Conservation (phyloP, 2,888 invertebrate species). For the Boloria selene region DNA sequence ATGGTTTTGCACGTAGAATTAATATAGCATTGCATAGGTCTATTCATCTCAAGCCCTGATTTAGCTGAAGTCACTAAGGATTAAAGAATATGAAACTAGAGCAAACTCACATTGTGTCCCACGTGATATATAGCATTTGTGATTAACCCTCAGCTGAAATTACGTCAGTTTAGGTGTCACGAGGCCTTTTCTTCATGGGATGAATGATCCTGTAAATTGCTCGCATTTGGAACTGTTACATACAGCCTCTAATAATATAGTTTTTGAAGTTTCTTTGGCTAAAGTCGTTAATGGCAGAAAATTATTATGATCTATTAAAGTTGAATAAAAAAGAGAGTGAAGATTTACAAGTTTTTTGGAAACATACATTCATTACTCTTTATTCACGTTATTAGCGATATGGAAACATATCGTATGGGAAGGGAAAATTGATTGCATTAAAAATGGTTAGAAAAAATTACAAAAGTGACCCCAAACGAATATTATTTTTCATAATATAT, state of each 20-base stretch:
- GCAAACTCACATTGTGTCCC: slow-evolving; percentile 7
- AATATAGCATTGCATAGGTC: neutral
- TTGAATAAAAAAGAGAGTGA: too few relatives aligned
- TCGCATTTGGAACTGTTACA: slow-evolving; percentile 66
- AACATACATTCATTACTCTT: too few relatives aligned
- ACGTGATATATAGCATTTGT: slow-evolving; percentile 42
- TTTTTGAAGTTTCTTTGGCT: slow-evolving; percentile 2
- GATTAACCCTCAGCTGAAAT: slow-evolving; percentile 73
- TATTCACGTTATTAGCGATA: too few relatives aligned
- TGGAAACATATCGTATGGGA: too few relatives aligned
- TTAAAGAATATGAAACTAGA: slow-evolving; percentile 8
- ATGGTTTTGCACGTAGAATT: too few relatives aligned
- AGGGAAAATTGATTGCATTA: too few relatives aligned
- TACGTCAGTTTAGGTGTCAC: slow-evolving; percentile 73
- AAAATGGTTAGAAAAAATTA: too few relatives aligned
- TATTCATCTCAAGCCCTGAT: neutral
- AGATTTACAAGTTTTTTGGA: too few relatives aligned
- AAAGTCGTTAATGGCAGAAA: neutral
- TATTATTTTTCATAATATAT: too few relatives aligned
- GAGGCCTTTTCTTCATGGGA: slow-evolving; percentile 78
- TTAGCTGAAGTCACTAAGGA: neutral
- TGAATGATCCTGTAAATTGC: slow-evolving; percentile 78
- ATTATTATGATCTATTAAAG: too few relatives aligned
- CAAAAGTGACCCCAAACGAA: too few relatives aligned
- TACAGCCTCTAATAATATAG: slow-evolving; percentile 66